Conservation (phyloP, 2,113 vertebrate species). For the Paramisgurnus dabryanus region DNA sequence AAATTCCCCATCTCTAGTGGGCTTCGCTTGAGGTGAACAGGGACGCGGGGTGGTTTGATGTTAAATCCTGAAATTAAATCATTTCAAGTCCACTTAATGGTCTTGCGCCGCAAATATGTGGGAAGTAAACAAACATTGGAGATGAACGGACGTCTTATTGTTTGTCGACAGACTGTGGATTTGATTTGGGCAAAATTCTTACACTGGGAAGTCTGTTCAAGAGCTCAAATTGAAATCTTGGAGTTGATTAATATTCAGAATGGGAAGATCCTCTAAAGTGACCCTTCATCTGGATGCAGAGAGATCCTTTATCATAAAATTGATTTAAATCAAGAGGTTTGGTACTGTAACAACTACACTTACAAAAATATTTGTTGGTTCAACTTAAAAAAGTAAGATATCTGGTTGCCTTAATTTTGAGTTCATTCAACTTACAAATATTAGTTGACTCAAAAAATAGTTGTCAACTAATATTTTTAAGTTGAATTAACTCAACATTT, state of each 20-base stretch:
- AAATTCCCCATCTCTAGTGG: neutral
- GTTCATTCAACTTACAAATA: too few relatives aligned
- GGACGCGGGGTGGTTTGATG: neutral
- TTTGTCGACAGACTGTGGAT: slow-evolving; percentile 6
- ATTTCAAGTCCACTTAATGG: neutral
- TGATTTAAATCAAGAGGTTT: too few relatives aligned
- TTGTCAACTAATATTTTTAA: too few relatives aligned
- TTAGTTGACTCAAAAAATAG: too few relatives aligned
- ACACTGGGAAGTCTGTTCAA: neutral
- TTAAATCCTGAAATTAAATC: neutral
- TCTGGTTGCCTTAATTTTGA: too few relatives aligned
- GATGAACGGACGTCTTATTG: neutral
- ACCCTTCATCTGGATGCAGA: too few relatives aligned
- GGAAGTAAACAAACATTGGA: slow-evolving; percentile 15
- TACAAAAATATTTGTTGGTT: too few relatives aligned
- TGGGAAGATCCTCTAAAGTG: neutral
- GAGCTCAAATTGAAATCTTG: neutral
- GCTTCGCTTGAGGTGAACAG: neutral
- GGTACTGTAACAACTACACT: too few relatives aligned
- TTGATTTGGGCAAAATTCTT: neutral
- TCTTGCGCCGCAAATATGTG: slow-evolving; percentile 10
- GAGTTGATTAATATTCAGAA: slow-evolving; percentile 2
- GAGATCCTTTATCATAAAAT: too few relatives aligned
- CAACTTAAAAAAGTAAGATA: neutral
- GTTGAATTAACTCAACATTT: too few relatives aligned